Percentiles rank a stretch among this genome's conserved stretches.
Evolutionary conservation across 2,888 invertebrate genomes (phyloP).

Genomic region (Synergus umbraculus): DNA sequence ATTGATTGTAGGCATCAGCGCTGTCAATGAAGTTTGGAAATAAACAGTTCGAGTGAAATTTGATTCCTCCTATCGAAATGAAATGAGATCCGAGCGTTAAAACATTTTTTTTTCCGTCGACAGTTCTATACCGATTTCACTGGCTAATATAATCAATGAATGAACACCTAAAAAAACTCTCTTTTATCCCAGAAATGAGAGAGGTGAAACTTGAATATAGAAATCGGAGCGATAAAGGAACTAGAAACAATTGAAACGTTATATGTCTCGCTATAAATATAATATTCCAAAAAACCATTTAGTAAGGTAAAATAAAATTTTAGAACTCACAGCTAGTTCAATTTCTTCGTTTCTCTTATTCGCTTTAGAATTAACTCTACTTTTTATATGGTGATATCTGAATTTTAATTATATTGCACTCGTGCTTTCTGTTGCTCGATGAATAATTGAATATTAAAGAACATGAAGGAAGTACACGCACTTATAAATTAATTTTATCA

Average conservation of each 20-base stretch:
- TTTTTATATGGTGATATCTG: background rate
- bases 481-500: background rate
- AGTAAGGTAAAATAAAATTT: background rate
- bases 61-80: conserved; percentile 1
- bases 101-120: background rate
- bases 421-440: background rate
- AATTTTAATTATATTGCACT: background rate
- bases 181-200: conserved; percentile 11
- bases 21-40: background rate
- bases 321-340: background rate
- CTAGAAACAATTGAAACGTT: conserved; percentile 20
- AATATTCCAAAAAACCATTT: conserved; percentile 1
- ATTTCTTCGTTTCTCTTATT: background rate
- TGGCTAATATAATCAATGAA: background rate
- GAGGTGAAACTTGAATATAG: conserved; percentile 23
- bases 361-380: background rate
- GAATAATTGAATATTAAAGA: background rate
- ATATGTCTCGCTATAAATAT: conserved; percentile 16
- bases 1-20: background rate
- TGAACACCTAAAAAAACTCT: background rate
- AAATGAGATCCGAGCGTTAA: conserved; percentile 4
- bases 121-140: conserved; percentile 1
- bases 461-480: background rate
- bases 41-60: conserved; percentile 6
- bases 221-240: conserved; percentile 22